Conservation (phyloP, 2,888 invertebrate species). For the Seira sanloemensis region DNA sequence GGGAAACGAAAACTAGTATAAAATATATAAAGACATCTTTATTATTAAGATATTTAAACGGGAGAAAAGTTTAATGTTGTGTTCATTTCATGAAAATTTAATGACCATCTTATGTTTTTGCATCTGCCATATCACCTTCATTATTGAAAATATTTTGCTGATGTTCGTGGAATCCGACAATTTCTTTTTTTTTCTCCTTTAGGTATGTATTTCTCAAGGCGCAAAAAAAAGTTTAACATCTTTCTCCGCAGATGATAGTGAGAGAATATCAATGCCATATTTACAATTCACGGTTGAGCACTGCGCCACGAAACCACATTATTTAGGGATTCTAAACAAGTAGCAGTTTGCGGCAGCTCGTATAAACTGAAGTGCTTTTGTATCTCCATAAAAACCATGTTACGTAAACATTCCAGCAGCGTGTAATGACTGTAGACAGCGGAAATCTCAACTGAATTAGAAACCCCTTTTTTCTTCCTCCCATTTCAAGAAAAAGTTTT, state of each 20-base stretch:
- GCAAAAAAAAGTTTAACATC: too few relatives aligned
- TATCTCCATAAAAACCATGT: too few relatives aligned
- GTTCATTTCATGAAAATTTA: background rate
- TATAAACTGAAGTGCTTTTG: too few relatives aligned
- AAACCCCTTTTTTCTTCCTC: background rate
- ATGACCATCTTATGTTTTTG: background rate
- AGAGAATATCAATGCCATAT: too few relatives aligned
- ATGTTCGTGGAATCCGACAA: background rate
- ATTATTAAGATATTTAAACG: background rate
- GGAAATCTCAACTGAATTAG: background rate
- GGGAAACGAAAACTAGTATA: constrained; percentile 26
- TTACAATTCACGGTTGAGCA: too few relatives aligned
- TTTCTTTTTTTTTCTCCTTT: too few relatives aligned
- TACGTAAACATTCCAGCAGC: too few relatives aligned
- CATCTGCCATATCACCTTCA: background rate
- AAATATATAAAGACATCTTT: background rate
- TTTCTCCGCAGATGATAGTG: too few relatives aligned
- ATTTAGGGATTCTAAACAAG: too few relatives aligned
- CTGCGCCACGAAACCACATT: too few relatives aligned
- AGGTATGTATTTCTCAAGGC: too few relatives aligned
- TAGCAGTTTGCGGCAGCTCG: too few relatives aligned
- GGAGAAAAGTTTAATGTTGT: background rate
- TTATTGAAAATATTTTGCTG: background rate
- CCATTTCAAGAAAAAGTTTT: background rate
- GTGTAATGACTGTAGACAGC: background rate